Evolutionary conservation across 2,113 vertebrate species (phyloP).

Genomic region (Tyrannus savana): DNA sequence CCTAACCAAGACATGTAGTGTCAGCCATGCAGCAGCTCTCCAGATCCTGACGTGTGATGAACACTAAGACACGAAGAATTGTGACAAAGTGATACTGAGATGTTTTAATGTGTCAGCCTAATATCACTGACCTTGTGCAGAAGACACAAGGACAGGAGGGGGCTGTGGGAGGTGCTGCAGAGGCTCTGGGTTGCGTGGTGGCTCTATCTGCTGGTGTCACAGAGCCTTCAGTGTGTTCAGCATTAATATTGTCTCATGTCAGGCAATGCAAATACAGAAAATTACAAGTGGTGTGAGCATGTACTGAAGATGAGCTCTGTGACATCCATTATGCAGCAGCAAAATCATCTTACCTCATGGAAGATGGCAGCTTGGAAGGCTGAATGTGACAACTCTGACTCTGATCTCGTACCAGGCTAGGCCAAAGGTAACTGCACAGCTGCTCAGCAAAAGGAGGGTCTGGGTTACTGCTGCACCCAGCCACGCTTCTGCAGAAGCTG

Average conservation of each 20-base stretch:
- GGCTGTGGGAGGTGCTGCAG: not conserved
- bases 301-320: slow-evolving; percentile 45
- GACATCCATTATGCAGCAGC: slow-evolving; percentile 47
- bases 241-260: slow-evolving; percentile 56
- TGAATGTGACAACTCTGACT: slow-evolving; percentile 38
- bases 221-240: slow-evolving; percentile 33
- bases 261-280: slow-evolving; percentile 63
- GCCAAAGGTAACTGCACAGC: not conserved
- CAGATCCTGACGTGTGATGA: not conserved
- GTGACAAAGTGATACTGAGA: not conserved
- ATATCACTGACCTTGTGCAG: slow-evolving; percentile 14
- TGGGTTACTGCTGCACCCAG: not conserved
- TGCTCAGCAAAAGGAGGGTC: not conserved
- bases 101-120: not conserved
- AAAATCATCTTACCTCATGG: slow-evolving; percentile 23
- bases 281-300: slow-evolving; percentile 31
- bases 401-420: slow-evolving; percentile 5
- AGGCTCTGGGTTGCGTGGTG: not conserved
- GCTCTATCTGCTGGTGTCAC: slow-evolving; percentile 57
- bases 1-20: not conserved
- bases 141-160: not conserved
- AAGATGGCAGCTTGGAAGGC: slow-evolving; percentile 34
- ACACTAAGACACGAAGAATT: not conserved
- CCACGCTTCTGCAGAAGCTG: not conserved
- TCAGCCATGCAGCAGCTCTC: not conserved